A percentile compares a stretch with the other conserved stretches of the same genome.
These are phyloP conservation scores for Rhodinocichla rosea DNA, from an alignment of 2,113 vertebrate species.

Conservation along the genomic window DNA sequence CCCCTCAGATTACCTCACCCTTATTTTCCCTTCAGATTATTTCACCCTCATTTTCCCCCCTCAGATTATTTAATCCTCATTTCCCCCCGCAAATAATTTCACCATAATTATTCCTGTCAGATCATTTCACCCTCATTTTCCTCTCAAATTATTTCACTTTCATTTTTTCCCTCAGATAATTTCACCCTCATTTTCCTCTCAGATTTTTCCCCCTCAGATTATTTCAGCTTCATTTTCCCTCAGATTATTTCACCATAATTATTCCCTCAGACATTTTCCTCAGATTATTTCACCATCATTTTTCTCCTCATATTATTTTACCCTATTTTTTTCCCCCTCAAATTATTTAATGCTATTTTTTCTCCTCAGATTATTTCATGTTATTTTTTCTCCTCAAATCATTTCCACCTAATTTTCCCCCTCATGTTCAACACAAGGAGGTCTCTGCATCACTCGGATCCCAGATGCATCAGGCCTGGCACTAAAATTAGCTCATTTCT, in stretches of 20 bases:
- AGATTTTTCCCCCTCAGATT: rapidly evolving
- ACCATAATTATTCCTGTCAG: no score
- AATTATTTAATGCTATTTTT: no score
- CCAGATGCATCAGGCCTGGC: neutral
- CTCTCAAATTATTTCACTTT: no score
- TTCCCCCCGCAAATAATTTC: neutral
- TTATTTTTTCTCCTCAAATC: neutral
- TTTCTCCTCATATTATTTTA: no score
- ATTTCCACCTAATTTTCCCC: neutral
- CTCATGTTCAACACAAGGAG: rapidly evolving
- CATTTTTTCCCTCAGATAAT: no score
- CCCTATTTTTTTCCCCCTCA: no score
- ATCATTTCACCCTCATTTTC: neutral
- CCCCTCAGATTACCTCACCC: rapidly evolving
- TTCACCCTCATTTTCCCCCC: rapidly evolving
- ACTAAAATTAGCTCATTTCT: neutral
- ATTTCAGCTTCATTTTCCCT: neutral
- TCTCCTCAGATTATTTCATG: no score
- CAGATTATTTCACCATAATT: no score
- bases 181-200: neutral
- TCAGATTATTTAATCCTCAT: rapidly evolving
- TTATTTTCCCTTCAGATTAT: no score
- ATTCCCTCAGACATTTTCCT: no score
- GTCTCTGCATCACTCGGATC: neutral
- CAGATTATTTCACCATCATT: no score